A percentile compares a stretch with the other conserved stretches of the same genome.
Evolutionary conservation across 1,140 invertebrate genomes (phyloP).

Genomic region (Leptinotarsa undecemlineata): DNA sequence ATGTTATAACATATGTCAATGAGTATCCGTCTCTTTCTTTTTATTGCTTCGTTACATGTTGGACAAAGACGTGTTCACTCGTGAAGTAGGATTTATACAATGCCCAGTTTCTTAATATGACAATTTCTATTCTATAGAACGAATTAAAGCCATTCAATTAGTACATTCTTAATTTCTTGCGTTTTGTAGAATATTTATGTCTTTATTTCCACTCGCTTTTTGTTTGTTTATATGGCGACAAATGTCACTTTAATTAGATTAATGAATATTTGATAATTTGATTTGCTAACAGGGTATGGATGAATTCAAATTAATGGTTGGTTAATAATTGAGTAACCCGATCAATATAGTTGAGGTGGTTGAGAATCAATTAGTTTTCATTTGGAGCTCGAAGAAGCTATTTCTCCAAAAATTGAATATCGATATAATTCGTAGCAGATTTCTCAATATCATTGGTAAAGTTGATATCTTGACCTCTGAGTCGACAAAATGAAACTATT

Average conservation of each 20-base stretch:
- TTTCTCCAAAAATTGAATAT: too few species aligned
- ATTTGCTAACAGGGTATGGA: neutral
- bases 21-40: slow-evolving; percentile 26
- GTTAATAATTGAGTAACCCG: neutral
- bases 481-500: too few species aligned
- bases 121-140: slow-evolving; percentile 47
- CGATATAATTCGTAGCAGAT: too few species aligned
- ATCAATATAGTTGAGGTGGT: neutral
- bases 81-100: slow-evolving; percentile 34
- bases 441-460: too few species aligned
- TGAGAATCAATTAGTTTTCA: too few species aligned
- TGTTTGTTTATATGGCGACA: slow-evolving; percentile 24
- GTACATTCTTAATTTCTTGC: slow-evolving; percentile 47
- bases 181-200: slow-evolving; percentile 44
- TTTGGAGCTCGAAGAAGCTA: too few species aligned
- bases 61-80: slow-evolving; percentile 21
- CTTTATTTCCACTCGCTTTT: slow-evolving; percentile 42
- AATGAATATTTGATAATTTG: slow-evolving; percentile 28
- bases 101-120: slow-evolving; percentile 43
- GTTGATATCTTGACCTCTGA: too few species aligned
- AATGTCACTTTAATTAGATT: slow-evolving; percentile 34
- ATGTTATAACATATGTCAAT: slow-evolving; percentile 30
- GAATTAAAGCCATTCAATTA: slow-evolving; percentile 50
- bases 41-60: slow-evolving; percentile 16
- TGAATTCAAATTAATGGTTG: slow-evolving; percentile 6